These are phyloP conservation scores for Sebastes flavidus DNA, from an alignment of 2,797 vertebrate species.

Conservation along the genomic window DNA sequence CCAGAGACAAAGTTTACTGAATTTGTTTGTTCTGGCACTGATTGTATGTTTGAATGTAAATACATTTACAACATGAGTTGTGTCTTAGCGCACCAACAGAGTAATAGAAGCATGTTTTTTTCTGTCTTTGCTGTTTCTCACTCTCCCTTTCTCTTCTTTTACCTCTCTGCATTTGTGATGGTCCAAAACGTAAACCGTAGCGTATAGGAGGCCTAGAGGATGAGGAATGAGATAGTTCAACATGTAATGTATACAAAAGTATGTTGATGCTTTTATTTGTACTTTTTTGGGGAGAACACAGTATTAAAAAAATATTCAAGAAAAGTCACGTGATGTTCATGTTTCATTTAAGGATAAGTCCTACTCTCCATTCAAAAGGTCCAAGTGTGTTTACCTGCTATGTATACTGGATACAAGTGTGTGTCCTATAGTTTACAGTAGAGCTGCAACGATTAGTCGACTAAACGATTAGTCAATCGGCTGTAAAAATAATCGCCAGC, in stretches of 20 bases:
- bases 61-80: slow-evolving; percentile 81
- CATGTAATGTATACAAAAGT: slow-evolving; percentile 67
- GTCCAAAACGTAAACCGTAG: slow-evolving; percentile 69
- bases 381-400: neutral
- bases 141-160: slow-evolving; percentile 62
- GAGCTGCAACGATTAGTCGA: too few relatives aligned
- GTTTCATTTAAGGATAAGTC: slow-evolving; percentile 4
- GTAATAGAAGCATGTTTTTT: slow-evolving; percentile 72
- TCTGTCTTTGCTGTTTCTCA: slow-evolving; percentile 65
- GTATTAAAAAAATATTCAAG: slow-evolving; percentile 71
- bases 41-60: slow-evolving; percentile 84
- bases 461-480: too few relatives aligned
- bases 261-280: slow-evolving; percentile 76
- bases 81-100: slow-evolving; percentile 67
- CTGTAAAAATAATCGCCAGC: too few relatives aligned
- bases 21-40: slow-evolving; percentile 70
- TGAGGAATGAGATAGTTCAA: slow-evolving; percentile 68
- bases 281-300: slow-evolving; percentile 66
- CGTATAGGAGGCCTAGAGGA: slow-evolving; percentile 64
- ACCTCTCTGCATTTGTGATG: slow-evolving; percentile 69
- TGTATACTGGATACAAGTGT: too few relatives aligned
- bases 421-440: too few relatives aligned
- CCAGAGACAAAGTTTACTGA: slow-evolving; percentile 45
- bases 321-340: slow-evolving; percentile 9
- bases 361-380: neutral